These are phyloP conservation scores for Neotoxoptera formosana DNA, from an alignment of 1,140 invertebrate species.

Conservation along the genomic window DNA sequence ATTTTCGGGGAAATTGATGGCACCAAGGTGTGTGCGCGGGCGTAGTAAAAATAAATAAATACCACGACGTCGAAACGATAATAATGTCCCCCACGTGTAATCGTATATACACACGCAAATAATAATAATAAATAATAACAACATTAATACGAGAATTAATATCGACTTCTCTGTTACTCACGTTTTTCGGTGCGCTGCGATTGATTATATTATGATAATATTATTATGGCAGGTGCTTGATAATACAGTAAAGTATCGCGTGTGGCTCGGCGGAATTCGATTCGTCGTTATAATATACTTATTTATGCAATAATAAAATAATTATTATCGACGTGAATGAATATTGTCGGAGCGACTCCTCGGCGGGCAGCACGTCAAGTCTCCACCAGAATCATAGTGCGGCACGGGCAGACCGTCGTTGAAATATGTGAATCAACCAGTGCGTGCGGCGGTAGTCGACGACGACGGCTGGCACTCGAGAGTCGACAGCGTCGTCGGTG, in stretches of 20 bases:
- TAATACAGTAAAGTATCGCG: not conserved
- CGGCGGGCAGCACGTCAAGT: not conserved
- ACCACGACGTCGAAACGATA: not conserved
- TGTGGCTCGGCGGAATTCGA: not conserved
- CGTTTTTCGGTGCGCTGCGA: not conserved
- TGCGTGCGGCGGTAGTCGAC: not conserved
- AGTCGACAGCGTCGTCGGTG: too few species aligned
- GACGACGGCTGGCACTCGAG: not conserved
- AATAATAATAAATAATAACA: too few species aligned
- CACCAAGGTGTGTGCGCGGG: not conserved
- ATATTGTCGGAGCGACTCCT: not conserved
- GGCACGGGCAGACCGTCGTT: conserved; percentile 2
- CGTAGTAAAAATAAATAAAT: not conserved
- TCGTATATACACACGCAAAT: not conserved
- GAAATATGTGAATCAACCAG: conserved; percentile 37
- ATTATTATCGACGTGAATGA: too few species aligned
- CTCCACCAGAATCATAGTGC: conserved; percentile 7
- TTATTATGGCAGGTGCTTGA: not conserved
- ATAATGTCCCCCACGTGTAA: not conserved
- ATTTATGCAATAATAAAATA: too few species aligned
- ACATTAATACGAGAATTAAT: not conserved
- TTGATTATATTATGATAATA: not conserved
- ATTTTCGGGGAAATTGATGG: not conserved
- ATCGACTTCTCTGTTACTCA: not conserved
- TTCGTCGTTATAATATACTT: too few species aligned